Conservation (phyloP, 2,113 vertebrate genomes). For the Ariopsis seemanni region DNA sequence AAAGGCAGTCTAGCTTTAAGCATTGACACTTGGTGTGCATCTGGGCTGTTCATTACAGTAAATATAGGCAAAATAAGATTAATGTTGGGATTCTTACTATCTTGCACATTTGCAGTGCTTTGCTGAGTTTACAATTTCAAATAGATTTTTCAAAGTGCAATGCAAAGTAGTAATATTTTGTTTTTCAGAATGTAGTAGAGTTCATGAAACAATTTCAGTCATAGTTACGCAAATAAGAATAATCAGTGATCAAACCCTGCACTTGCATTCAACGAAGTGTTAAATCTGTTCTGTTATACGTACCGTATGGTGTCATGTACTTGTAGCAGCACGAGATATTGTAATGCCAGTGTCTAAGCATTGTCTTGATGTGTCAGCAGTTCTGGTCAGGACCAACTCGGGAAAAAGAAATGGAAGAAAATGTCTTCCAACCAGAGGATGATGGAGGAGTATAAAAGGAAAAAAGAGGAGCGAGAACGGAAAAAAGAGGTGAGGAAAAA, state of each 20-base stretch:
- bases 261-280: background rate
- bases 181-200: background rate
- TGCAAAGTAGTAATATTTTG: background rate
- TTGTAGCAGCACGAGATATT: background rate
- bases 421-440: slow-evolving; percentile 85
- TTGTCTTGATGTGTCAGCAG: slow-evolving; percentile 12
- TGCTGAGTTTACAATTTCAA: background rate
- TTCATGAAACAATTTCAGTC: background rate
- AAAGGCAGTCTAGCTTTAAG: too few relatives aligned
- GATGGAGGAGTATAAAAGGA: slow-evolving; percentile 84
- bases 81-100: background rate
- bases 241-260: background rate
- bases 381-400: slow-evolving; percentile 64
- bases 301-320: background rate
- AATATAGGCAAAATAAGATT: background rate
- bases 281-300: background rate
- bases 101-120: background rate
- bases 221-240: background rate
- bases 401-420: slow-evolving; percentile 70
- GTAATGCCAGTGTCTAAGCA: background rate
- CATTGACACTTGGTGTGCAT: background rate
- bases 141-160: background rate
- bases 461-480: slow-evolving; percentile 72
- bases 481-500: slow-evolving; percentile 82
- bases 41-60: background rate